Base-by-base conservation (phyloP, 2,113 vertebrate genomes). In the Seriola dumerili region DNA sequence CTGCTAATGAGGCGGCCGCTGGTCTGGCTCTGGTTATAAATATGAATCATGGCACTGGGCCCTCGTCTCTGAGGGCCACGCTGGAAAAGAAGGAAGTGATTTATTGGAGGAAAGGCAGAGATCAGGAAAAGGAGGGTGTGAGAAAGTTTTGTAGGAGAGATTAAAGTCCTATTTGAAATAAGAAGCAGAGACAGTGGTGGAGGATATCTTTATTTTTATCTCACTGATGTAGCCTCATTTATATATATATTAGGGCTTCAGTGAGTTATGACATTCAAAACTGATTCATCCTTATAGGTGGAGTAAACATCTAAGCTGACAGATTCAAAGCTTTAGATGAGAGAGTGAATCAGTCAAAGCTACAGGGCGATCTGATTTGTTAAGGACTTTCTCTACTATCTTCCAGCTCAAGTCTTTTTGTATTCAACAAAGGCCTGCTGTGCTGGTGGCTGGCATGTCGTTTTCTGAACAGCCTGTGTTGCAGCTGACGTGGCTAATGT, bases 1-100 rank as follows among this genome's bases (percentile, higher is more conserved):
- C 54, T 77, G 76, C 66, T 90, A 91, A 88, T 85, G 86, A 86
- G 82, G 85, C 25, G 44, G 68, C 84, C 21, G 61, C 78, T 89
- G 76, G 71, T 91, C 86, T 91, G 90, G 71, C 79, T 85, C 72
- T 73, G 81, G 80, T 87, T 84, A 85, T 73, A 83, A 90, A 89
- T 90, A 91, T 89, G 76, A 92, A 91, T 90, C 83, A 85, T 88
- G 64, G 55, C 16, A 23, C 72, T 58, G 72, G 70, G 81, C 74
- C 63, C 61, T 82, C 44, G 61, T 73, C 81, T 79, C 46, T 67
- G 46, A 80, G 70, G 72, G 71, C 75, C 81, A 65, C 50, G 23
- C 3, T 34, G 63, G 9, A 7, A 44, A 11, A 63, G 61, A 64
- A 63, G n/a, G 23, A 79, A 44, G 66, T 67, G 44, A 80, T 79